Conservation (phyloP, 2,888 invertebrate genomes). For the Pachycephus smyrnensis region DNA sequence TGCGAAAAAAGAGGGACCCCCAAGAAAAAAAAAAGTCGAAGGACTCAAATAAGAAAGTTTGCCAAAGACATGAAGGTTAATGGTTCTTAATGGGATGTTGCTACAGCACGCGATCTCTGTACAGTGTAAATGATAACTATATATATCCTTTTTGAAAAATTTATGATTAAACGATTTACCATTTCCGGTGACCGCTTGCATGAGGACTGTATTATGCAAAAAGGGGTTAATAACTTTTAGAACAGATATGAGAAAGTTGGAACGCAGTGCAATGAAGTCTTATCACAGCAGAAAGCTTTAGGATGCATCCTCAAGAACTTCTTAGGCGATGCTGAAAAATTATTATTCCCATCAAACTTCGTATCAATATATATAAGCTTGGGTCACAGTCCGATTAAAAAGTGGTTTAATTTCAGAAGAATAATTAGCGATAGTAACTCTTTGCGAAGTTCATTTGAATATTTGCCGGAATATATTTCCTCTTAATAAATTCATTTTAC, state of each 20-base stretch:
- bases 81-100: background rate
- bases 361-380: background rate
- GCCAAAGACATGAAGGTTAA: background rate
- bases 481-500: background rate
- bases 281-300: background rate
- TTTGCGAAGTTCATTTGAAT: background rate
- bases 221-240: constrained; percentile 2
- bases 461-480: background rate
- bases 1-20: background rate
- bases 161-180: too few species aligned
- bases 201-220: background rate
- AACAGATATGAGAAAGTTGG: background rate
- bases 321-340: background rate
- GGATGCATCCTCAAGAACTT: background rate
- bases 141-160: too few species aligned
- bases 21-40: background rate
- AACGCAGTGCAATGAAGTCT: background rate
- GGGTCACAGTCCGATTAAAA: background rate
- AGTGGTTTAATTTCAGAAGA: background rate
- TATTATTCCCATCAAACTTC: background rate
- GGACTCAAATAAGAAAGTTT: background rate
- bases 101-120: background rate
- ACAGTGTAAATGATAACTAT: background rate
- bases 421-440: background rate
- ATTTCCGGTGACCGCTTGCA: background rate